These are phyloP conservation scores for Coreius guichenoti DNA, from an alignment of 2,797 vertebrate genomes.

Conservation along the genomic window DNA sequence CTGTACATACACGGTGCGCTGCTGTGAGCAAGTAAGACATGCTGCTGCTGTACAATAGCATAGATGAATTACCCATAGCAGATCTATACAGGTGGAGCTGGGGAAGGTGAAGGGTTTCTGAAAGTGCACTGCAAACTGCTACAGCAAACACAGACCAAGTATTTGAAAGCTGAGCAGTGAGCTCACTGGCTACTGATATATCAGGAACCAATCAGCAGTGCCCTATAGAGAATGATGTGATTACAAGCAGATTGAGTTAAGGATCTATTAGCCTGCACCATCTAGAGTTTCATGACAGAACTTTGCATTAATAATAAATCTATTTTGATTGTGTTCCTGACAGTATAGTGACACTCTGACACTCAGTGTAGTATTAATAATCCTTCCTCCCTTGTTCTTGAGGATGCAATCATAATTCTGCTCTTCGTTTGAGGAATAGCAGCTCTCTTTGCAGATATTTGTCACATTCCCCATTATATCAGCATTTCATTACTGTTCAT, in stretches of 20 bases:
- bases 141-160: not conserved
- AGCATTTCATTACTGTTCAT: conserved; percentile 49
- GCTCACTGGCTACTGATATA: not conserved
- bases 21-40: too few relatives aligned
- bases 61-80: too few relatives aligned
- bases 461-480: conserved; percentile 38
- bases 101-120: not conserved
- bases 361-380: conserved; percentile 4
- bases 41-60: too few relatives aligned
- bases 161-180: not conserved
- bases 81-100: not conserved
- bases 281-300: not conserved
- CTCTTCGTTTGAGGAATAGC: conserved; percentile 15
- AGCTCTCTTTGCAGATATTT: conserved; percentile 27
- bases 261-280: not conserved
- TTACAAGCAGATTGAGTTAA: not conserved
- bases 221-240: not conserved
- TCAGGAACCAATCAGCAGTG: not conserved
- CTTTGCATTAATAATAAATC: not conserved
- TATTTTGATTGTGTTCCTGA: conserved; percentile 6
- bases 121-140: not conserved
- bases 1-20: too few relatives aligned
- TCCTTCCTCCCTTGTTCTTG: not conserved
- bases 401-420: conserved; percentile 37
- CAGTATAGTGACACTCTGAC: not conserved